Evolutionary conservation across 2,113 vertebrate species (phyloP).

Genomic region (Bucco capensis): DNA sequence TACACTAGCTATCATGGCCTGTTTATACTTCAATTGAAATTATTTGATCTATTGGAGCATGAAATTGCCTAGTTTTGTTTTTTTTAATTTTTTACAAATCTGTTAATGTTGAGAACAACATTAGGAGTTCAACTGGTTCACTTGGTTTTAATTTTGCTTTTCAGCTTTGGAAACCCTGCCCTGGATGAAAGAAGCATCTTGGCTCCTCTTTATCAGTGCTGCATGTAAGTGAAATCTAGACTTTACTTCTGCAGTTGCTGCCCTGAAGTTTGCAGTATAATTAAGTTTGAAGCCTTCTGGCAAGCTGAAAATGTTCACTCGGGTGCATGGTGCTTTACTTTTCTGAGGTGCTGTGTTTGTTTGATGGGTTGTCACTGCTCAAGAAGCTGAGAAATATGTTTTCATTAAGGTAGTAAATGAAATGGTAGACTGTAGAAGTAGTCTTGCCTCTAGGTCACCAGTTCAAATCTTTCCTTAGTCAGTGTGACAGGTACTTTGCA

Average conservation of each 20-base stretch:
- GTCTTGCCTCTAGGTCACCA: neutral
- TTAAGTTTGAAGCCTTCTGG: neutral
- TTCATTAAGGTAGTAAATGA: neutral
- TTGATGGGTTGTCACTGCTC: neutral
- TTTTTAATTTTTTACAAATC: neutral
- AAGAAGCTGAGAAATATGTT: neutral
- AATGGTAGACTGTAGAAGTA: neutral
- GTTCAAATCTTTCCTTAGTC: neutral
- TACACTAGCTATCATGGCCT: neutral
- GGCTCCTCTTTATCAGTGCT: slow-evolving; percentile 97
- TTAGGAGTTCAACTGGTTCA: neutral
- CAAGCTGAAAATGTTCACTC: neutral
- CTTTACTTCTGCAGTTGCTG: neutral
- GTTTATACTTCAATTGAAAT: slow-evolving; percentile 44
- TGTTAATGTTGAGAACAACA: neutral
- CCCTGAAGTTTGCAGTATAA: neutral
- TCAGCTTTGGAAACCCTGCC: slow-evolving; percentile 93
- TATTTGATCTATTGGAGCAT: neutral
- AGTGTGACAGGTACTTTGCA: neutral
- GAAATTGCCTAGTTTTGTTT: slow-evolving; percentile 36
- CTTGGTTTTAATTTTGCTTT: slow-evolving; percentile 54
- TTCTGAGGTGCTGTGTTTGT: neutral
- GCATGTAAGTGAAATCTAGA: slow-evolving; percentile 86
- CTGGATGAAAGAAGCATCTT: slow-evolving; percentile 97
- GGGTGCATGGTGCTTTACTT: neutral